These are phyloP conservation scores for Argya squamiceps DNA, from an alignment of 2,797 vertebrate species.

Conservation along the genomic window DNA sequence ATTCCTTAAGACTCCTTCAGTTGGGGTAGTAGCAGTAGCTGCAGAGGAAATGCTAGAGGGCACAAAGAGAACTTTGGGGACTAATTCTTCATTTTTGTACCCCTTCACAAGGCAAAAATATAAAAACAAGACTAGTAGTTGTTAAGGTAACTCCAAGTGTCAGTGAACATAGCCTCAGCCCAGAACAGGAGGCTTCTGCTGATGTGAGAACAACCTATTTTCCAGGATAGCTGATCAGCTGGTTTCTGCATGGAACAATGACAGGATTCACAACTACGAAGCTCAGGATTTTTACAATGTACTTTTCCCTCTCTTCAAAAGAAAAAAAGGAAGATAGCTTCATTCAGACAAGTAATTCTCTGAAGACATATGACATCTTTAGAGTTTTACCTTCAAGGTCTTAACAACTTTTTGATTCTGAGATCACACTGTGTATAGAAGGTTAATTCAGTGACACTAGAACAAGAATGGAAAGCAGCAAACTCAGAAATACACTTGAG, in stretches of 20 bases:
- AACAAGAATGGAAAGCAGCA: background rate
- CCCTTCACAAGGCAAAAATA: background rate
- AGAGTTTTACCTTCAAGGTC: background rate
- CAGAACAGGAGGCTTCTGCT: background rate
- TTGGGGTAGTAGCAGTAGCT: background rate
- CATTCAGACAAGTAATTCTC: background rate
- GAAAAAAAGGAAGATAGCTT: background rate
- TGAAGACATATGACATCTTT: background rate
- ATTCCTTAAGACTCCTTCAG: background rate
- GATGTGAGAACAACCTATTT: background rate
- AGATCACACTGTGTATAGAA: background rate
- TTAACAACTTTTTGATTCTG: conserved; percentile 16
- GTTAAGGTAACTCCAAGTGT: background rate
- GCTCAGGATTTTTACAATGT: background rate
- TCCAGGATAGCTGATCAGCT: background rate
- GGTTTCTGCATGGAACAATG: background rate
- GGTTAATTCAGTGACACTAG: conserved; percentile 13
- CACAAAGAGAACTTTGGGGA: background rate
- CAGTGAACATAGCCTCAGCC: background rate
- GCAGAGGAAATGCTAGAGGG: background rate
- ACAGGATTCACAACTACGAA: background rate
- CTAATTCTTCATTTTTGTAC: background rate
- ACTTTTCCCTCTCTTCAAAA: background rate
- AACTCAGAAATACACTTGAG: background rate
- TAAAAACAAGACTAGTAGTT: background rate